Base-by-base conservation (phyloP, 2,113 vertebrate species). In the Chaetorhynchus papuensis region DNA sequence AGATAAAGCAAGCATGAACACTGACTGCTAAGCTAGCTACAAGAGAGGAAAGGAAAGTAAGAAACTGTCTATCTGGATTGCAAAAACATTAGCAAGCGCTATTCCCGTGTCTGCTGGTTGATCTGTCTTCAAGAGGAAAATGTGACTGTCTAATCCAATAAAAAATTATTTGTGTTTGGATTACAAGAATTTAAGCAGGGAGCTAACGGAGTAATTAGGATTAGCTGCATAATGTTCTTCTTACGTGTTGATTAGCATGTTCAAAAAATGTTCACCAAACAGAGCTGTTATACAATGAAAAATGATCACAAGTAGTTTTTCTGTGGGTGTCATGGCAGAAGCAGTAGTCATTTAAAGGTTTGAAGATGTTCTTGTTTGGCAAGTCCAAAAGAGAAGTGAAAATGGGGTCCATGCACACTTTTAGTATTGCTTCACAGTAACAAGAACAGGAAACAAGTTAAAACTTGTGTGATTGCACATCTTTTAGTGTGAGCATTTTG, bases 151-250 rank as follows among this genome's bases (percentile, higher is more conserved):
- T 97, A 97, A 96, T 94, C 90, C 97, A 94, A 96, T 92, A 96
- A 74, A 75, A 87, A 91, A 82, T 84, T 92, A 95, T 95, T 94
- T 89, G 69, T 61, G 66, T 77, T 95, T 85, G 86, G 94, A 94
- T 94, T 68, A 87, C 86, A 97, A 94, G 64, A 97, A 91, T 63
- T 65, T 69, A 94, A 91, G 80, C 35, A 30, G 68, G 45, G 30
- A 66, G 57, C 70, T 96, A 96, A 87, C 77, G 90, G 60, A 87
- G 18, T 95, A 84, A 95, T 97, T 96, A 95, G 79, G 95, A 95
- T 95, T 83, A 97, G 39, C 68, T 66, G 37, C 72, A 91, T 96
- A 74, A 72, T 83, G 49, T 93, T 77, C 52, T 75, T 93, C 72
- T 93, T 90, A 88, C 56, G 86, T 71, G 68, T 81, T 92, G 84